phyloP scores from a whole-genome alignment of 2,888 invertebrate species.

The Drosophila pegasa region DNA sequence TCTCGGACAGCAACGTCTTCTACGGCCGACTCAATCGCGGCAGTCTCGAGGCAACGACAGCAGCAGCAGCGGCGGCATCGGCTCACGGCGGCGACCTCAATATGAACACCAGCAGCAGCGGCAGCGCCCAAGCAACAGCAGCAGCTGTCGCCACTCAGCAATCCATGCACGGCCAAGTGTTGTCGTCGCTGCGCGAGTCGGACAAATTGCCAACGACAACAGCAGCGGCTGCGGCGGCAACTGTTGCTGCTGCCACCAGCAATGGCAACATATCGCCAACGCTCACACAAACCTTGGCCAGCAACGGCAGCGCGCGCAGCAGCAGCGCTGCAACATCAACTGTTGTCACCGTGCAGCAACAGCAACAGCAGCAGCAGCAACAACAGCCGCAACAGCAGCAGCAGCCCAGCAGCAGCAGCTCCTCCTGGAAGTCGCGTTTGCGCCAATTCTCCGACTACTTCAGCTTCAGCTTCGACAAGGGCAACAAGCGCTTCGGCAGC shows the following conservation, averaged over 20 bases:
- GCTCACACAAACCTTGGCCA: slow-evolving; percentile 44
- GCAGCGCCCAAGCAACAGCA: slow-evolving; percentile 31
- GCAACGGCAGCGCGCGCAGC: slow-evolving; percentile 58
- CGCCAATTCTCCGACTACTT: slow-evolving; percentile 85
- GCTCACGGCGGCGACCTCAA: slow-evolving; percentile 66
- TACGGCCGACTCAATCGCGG: slow-evolving; percentile 83
- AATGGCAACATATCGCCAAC: slow-evolving; percentile 81
- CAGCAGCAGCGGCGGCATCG: slow-evolving; percentile 23
- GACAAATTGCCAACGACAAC: slow-evolving; percentile 32
- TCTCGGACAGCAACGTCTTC: slow-evolving; percentile 85
- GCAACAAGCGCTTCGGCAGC: slow-evolving; percentile 83
- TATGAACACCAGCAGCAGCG: slow-evolving; percentile 63
- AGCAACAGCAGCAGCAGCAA: slow-evolving; percentile 37
- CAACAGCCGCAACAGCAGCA: slow-evolving; percentile 37
- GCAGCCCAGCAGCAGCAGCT: slow-evolving; percentile 45
- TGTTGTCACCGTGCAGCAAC: slow-evolving; percentile 78
- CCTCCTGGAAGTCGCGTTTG: slow-evolving; percentile 84
- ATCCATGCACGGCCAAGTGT: slow-evolving; percentile 10
- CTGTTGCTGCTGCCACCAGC: slow-evolving; percentile 38
- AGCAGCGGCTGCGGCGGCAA: slow-evolving; percentile 26
- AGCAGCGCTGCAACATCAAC: slow-evolving; percentile 39
- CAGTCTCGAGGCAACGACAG: slow-evolving; percentile 60
- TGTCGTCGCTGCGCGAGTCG: slow-evolving; percentile 12
- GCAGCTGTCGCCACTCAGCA: slow-evolving; percentile 3
- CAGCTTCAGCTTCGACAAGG: slow-evolving; percentile 84